Evolutionary conservation across 2,113 vertebrate species (phyloP).

Genomic region (Tangachromis dhanisi): DNA sequence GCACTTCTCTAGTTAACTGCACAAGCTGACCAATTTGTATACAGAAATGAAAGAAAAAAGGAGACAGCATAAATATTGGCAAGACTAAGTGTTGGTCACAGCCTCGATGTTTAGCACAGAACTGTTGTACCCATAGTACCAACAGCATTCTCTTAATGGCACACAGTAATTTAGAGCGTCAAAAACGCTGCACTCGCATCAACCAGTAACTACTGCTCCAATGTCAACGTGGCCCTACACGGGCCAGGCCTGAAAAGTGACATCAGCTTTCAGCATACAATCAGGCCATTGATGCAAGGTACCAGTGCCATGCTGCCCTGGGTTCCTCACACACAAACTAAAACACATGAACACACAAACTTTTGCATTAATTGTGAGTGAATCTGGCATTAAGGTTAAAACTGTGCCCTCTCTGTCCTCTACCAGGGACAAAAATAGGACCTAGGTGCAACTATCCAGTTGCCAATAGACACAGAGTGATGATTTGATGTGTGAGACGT

Average conservation of each 20-base stretch:
- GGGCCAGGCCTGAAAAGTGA: conserved; percentile 30
- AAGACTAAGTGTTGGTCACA: background rate
- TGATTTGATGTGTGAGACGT: background rate
- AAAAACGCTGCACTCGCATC: background rate
- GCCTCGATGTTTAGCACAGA: background rate
- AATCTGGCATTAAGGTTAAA: background rate
- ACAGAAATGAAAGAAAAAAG: background rate
- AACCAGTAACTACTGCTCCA: conserved; percentile 1
- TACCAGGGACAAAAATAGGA: background rate
- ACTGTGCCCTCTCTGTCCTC: background rate
- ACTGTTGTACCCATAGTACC: background rate
- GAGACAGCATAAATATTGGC: background rate
- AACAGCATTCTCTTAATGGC: background rate
- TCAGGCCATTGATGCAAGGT: conserved; percentile 62
- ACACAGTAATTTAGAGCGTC: background rate
- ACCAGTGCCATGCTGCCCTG: conserved; percentile 34
- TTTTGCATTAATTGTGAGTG: background rate
- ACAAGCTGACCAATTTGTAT: background rate
- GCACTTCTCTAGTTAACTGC: background rate
- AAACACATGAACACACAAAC: background rate
- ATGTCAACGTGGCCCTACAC: background rate
- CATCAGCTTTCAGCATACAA: conserved; percentile 61
- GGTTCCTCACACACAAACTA: background rate
- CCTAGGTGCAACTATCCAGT: background rate
- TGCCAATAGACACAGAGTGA: background rate